phyloP scores from a whole-genome alignment of 2,113 vertebrate genomes.

The Siniperca knerii region DNA sequence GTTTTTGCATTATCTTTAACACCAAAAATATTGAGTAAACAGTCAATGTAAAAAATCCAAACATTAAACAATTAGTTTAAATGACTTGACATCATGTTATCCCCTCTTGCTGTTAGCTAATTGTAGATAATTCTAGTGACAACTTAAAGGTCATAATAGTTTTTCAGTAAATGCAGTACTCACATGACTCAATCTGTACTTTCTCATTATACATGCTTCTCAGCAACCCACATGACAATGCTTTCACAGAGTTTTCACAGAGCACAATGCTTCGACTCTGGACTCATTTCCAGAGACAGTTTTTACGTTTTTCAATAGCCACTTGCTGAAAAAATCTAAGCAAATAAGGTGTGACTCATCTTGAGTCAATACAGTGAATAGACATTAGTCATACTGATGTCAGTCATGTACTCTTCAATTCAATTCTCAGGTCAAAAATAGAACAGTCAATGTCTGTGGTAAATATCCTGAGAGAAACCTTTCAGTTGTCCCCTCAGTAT shows the following conservation, averaged over 20 bases:
- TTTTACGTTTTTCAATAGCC: conserved; percentile 53
- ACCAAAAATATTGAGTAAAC: not conserved
- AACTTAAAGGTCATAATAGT: conserved; percentile 22
- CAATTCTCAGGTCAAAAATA: conserved; percentile 71
- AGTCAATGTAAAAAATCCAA: not conserved
- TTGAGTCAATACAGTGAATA: conserved; percentile 72
- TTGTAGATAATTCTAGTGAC: not conserved
- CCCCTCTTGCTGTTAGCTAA: not conserved
- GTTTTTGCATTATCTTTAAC: not conserved
- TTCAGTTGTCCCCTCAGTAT: conserved; percentile 62
- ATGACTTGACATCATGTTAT: not conserved
- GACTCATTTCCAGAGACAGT: conserved; percentile 34
- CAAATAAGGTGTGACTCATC: conserved; percentile 76
- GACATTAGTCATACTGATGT: conserved; percentile 78
- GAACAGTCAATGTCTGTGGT: conserved; percentile 62
- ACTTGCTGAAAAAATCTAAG: conserved; percentile 26
- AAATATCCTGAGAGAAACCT: conserved; percentile 64
- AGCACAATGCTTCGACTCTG: conserved; percentile 23
- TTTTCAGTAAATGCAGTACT: conserved; percentile 25
- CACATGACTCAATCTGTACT: conserved; percentile 48
- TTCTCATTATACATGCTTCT: conserved; percentile 43
- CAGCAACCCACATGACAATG: conserved; percentile 26
- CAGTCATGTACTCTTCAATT: conserved; percentile 64
- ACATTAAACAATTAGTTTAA: not conserved
- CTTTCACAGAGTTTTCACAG: conserved; percentile 44